Base-by-base conservation (phyloP, 2,113 vertebrate species). In the Pangasianodon hypophthalmus region DNA sequence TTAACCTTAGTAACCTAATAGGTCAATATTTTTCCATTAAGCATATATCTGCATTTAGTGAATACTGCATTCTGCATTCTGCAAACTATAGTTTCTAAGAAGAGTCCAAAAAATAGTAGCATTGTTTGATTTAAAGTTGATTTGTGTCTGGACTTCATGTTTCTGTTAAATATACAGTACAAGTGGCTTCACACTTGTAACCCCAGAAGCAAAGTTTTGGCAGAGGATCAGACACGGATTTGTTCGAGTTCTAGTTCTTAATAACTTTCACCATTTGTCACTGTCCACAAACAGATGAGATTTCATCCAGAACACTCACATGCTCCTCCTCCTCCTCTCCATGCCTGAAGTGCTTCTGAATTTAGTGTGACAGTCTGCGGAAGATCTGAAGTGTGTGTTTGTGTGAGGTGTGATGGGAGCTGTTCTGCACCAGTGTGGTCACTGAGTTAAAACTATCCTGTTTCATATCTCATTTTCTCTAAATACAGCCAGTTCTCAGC, bases 311-410 rank as follows among this genome's bases (percentile, higher is more conserved):
- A 89, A 46, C 80, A 46, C 58, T 67, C 3, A 8, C 21, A 32
- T 84, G 24, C 24, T 69, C 48, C 46, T 67, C 60, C 46, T 54
- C 48, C 46, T 71, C 54, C 81, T 84, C 48, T 37, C 16, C 21
- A 19, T 6, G 37, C 29, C 54, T 85, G 44, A 85, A 84, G 26
- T 50, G 81, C 88, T 73, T 84, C 62, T 44, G 48, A 64, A 84
- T 84, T 84, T 26, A 82, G 48, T 50, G 62, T 50, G 62, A 87
- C 77, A 21, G 85, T 50, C 56, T 77, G 54, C 14, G 6, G 60
- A 85, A 56, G 26, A 86, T 79, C 54, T 62, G 46, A 90, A 86
- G 46, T 80, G 58, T 85, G 54, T 86, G 75, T 75, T 52, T 64
- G 85, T 75, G 79, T 83, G 19, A 73, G 14, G 79, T 71, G 24